Evolutionary conservation across 2,888 invertebrate genomes (phyloP), one percentile per base, ranked within the genome.

Genomic region (Zygogramma bicolorata): DNA sequence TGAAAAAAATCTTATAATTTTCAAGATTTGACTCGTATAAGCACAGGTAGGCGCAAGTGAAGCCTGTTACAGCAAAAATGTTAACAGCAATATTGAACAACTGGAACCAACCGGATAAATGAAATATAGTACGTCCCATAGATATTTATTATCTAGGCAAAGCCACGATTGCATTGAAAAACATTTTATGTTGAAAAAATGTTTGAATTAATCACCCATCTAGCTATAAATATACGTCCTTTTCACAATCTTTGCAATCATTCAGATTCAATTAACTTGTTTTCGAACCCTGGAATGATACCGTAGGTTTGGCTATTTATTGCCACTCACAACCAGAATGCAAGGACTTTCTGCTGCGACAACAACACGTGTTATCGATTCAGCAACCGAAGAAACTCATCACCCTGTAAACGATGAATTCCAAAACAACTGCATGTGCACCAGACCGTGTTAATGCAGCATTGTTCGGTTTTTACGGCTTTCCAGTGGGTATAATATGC

Each of bases 401-500:
- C 74, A 65, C 74, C 74, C 74, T 74, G 74, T 74, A 74, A 61
- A 25, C 31, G 40, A 20, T 49, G n/a, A 57, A 61, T 22, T n/a
- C 38, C 29, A 68, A 69, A 66, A 65, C 49, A 71, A 63, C 57
- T 68, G 57, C 68, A 74, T 74, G 74, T 77, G 73, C 80, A 77
- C 77, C 78, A 82, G 82, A 82, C 82, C 82, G 76, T 80, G 77
- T 68, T 80, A 80, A 81, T 80, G 78, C 70, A 63, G 76, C 77
- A 82, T 82, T 82, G 82, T 82, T 81, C 75, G 75, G 74, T 80
- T 81, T 81, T 80, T 79, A 80, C 74, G 78, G 75, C 78, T 75
- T 76, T 78, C 76, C 66, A 70, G 72, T 65, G 68, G 75, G 77
- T 77, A 74, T 76, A 76, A 66, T 71, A 70, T 75, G 73, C 69